Conservation (phyloP, 2,888 invertebrate genomes). For the Bimastos eiseni region DNA sequence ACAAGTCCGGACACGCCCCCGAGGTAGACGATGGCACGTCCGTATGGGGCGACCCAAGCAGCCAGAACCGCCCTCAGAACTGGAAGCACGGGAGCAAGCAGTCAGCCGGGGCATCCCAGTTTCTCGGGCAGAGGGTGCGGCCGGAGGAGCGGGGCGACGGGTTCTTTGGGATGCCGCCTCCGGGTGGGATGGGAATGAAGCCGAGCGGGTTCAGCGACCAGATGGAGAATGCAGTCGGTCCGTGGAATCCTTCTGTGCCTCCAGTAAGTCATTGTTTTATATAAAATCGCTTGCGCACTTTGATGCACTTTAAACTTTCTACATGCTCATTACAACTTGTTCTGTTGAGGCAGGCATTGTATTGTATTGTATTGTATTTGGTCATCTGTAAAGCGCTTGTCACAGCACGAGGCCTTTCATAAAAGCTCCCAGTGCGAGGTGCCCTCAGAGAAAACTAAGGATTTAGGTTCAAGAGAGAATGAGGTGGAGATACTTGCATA, state of each 20-base stretch:
- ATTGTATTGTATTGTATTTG: too few species aligned
- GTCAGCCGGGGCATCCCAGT: neutral
- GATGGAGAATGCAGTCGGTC: conserved; percentile 24
- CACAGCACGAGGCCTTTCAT: too few species aligned
- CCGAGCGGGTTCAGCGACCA: neutral
- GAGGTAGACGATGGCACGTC: conserved; percentile 35
- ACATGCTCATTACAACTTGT: neutral
- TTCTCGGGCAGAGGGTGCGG: neutral
- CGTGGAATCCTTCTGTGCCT: conserved; percentile 35
- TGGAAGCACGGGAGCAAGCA: conserved; percentile 21
- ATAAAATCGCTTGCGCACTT: neutral
- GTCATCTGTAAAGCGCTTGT: too few species aligned
- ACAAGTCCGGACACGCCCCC: neutral
- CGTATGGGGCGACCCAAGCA: conserved; percentile 32
- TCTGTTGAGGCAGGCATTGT: too few species aligned
- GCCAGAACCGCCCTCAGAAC: conserved; percentile 19
- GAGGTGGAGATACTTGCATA: too few species aligned
- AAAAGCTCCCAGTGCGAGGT: too few species aligned
- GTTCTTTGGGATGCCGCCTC: neutral
- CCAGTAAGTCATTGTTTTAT: neutral
- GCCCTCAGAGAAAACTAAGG: too few species aligned
- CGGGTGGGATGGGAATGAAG: neutral
- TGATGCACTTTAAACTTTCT: neutral
- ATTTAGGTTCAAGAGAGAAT: too few species aligned
- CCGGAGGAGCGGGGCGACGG: neutral